Evolutionary conservation across 1,140 invertebrate genomes (phyloP), one percentile per base, ranked within the genome.

Genomic region (Colletes latitarsis): DNA sequence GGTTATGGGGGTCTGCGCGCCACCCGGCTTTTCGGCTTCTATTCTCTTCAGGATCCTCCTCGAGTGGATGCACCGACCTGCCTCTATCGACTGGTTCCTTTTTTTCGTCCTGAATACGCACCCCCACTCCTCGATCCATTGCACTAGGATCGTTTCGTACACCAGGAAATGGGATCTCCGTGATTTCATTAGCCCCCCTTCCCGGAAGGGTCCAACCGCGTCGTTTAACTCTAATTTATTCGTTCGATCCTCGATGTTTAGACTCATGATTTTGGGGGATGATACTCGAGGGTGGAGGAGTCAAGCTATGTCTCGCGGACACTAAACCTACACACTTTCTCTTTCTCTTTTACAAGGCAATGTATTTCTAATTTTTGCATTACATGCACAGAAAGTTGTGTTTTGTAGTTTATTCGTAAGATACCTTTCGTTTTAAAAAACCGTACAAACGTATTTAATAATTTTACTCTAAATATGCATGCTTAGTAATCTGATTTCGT

Each of bases 11-110:
- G 83, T 85, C 81, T 85, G 77, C 76, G 80, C 73, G 83, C 88
- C 88, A 89, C 81, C 82, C 86, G 88, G 88, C 88, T 87, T 82
- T 89, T 88, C 82, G 85, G 71, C 85, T 84, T 62, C 70, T 74
- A 80, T 77, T 82, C 55, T 55, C 52, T 21, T 74, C 73, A 53
- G 73, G 78, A 84, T 73, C 84, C 53, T 70, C 9, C 73, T 82
- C 78, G 69, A 85, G 82, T 84, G 83, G 73, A 71, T 84, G 43
- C 77, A 84, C 68, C 55, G 74, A 63, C 73, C 57, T 30, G 15
- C 53, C 41, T 60, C 30, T 30, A 60, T 71, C 70, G 49, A 55
- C 41, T 30, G 4, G 9, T 6, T 14, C 30, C 57, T 75, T 60
- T 70, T 17, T 64, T 17, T 43, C 49, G 17, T 12, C 0, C 53